These are phyloP conservation scores for Latrodectus elegans DNA, from an alignment of 2,888 invertebrate species.

Conservation along the genomic window DNA sequence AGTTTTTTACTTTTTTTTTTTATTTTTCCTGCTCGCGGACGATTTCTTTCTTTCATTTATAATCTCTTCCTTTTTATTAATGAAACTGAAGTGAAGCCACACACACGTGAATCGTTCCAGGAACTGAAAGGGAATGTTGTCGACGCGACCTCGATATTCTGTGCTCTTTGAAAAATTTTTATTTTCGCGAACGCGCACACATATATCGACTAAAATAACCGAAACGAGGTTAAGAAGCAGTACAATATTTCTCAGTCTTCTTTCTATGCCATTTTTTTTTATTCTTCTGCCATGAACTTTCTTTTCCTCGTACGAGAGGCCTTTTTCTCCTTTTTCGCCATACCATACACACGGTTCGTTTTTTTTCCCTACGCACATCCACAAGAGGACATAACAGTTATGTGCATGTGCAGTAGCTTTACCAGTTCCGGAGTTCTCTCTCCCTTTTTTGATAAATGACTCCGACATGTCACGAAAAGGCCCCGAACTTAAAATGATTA, in stretches of 20 bases:
- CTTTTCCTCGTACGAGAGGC: too few relatives aligned
- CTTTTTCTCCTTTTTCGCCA: too few relatives aligned
- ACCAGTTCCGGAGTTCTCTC: background rate
- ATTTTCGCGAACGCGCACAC: conserved; percentile 15
- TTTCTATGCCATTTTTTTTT: conserved; percentile 18
- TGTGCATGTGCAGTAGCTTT: too few relatives aligned
- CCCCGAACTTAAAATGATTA: conserved; percentile 1
- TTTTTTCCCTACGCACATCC: too few relatives aligned
- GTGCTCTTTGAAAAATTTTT: conserved; percentile 6
- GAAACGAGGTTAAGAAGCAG: conserved; percentile 32
- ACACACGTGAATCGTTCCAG: background rate
- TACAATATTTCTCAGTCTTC: conserved; percentile 13
- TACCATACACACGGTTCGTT: too few relatives aligned
- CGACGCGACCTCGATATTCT: conserved; percentile 31
- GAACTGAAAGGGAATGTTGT: conserved; percentile 10
- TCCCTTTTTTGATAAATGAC: background rate
- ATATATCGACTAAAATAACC: conserved; percentile 41
- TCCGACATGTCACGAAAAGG: background rate
- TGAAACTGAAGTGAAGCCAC: background rate
- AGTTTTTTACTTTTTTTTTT: too few relatives aligned
- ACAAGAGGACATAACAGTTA: too few relatives aligned
- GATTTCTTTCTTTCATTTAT: background rate
- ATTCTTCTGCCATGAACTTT: background rate
- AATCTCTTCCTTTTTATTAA: conserved; percentile 11
- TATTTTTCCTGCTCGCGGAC: too few relatives aligned